phyloP scores from a whole-genome alignment of 1,140 invertebrate species.

The Cydia splendana region DNA sequence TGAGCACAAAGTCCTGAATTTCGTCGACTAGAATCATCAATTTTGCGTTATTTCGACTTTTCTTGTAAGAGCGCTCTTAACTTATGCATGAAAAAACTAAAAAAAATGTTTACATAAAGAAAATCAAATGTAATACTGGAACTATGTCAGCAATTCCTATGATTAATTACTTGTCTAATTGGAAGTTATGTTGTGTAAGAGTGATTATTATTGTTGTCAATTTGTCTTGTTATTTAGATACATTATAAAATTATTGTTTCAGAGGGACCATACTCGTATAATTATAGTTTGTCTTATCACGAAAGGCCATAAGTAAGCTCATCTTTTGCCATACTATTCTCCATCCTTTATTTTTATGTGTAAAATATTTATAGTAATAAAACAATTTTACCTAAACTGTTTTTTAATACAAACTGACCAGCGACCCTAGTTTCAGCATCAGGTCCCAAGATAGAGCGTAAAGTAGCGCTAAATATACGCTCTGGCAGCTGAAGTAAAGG shows the following conservation, averaged over 20 bases:
- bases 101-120: neutral
- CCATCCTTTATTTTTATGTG: constrained; percentile 38
- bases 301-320: constrained; percentile 39
- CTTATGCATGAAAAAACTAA: neutral
- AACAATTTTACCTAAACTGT: constrained; percentile 29
- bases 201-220: constrained; percentile 23
- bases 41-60: too few relatives aligned
- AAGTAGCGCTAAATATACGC: too few relatives aligned
- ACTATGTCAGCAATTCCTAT: neutral
- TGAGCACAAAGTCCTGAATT: too few relatives aligned
- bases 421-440: too few relatives aligned
- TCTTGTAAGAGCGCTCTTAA: too few relatives aligned
- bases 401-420: neutral
- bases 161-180: constrained; percentile 13
- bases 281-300: constrained; percentile 32
- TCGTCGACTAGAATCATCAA: too few relatives aligned
- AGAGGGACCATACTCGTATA: constrained; percentile 40
- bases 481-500: too few relatives aligned
- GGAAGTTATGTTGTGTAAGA: constrained; percentile 11
- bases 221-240: constrained; percentile 16
- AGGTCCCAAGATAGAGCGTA: too few relatives aligned
- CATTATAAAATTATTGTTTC: constrained; percentile 20
- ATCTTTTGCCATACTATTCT: constrained; percentile 41
- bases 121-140: neutral
- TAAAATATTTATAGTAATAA: constrained; percentile 33